These are phyloP conservation scores for Mya arenaria DNA, from an alignment of 1,140 invertebrate genomes.

Conservation along the genomic window DNA sequence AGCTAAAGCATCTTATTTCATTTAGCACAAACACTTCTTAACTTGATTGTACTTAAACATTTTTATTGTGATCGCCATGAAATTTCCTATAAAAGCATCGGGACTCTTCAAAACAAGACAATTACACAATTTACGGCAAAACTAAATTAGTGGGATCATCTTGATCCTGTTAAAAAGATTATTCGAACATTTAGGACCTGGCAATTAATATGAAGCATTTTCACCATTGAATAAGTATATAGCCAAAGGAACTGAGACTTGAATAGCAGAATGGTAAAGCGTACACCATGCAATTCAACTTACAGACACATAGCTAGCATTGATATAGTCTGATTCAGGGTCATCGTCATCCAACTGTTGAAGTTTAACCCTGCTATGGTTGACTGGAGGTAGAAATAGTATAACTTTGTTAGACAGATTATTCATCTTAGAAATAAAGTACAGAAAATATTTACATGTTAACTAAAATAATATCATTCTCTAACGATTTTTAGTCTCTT, in stretches of 20 bases:
- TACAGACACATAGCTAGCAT: conserved; percentile 98
- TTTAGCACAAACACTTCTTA: no score
- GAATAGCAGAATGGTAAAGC: conserved; percentile 21
- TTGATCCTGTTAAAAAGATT: background rate
- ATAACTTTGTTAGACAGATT: background rate
- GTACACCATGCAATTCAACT: conserved; percentile 73
- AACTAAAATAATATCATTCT: background rate
- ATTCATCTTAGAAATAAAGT: background rate
- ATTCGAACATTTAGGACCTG: no score
- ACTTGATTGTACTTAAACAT: no score
- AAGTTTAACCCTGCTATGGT: conserved; percentile 97
- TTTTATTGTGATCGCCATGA: no score
- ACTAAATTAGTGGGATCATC: background rate
- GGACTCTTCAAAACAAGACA: background rate
- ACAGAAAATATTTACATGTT: background rate
- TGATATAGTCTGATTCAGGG: conserved; percentile 95
- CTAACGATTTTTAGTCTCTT: no score
- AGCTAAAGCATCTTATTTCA: no score
- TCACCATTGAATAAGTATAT: background rate
- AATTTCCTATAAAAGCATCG: no score
- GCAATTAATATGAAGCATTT: background rate
- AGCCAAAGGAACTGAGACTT: background rate
- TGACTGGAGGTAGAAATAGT: conserved; percentile 88
- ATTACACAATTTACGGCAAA: background rate
- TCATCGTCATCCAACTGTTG: conserved; percentile 88